Evolutionary conservation across 2,113 vertebrate species (phyloP).

Genomic region (Pollimyrus isidori): DNA sequence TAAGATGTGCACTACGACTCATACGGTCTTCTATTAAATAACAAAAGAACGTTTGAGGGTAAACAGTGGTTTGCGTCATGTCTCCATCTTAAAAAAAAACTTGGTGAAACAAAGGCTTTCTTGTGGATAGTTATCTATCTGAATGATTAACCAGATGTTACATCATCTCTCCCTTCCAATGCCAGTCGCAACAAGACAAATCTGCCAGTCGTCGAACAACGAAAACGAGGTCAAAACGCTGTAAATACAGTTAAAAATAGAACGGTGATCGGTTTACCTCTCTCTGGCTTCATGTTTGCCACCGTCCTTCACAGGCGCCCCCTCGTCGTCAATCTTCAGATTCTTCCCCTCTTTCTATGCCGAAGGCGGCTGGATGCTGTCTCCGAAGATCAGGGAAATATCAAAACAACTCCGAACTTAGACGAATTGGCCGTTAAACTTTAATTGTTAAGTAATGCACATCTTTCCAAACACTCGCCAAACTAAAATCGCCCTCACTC

Average conservation of each 20-base stretch:
- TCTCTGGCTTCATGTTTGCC: conserved; percentile 86
- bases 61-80: not conserved
- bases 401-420: not conserved
- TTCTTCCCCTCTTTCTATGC: not conserved
- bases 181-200: conserved; percentile 10
- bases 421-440: not conserved
- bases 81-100: not conserved
- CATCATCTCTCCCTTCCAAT: conserved; percentile 38
- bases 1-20: not conserved
- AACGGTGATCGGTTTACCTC: conserved; percentile 67
- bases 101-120: conserved; percentile 35
- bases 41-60: not conserved
- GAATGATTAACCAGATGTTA: conserved; percentile 51
- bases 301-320: conserved; percentile 40
- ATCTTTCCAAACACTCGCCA: not conserved
- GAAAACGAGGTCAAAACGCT: not conserved
- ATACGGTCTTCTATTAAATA: not conserved
- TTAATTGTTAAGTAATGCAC: not conserved
- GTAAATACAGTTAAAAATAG: not conserved
- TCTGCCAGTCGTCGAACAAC: not conserved
- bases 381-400: not conserved
- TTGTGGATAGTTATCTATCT: conserved; percentile 43
- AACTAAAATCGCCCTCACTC: not conserved
- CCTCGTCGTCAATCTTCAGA: conserved; percentile 16
- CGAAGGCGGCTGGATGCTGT: not conserved